Evolutionary conservation across 2,888 invertebrate genomes (phyloP).

Genomic region (Cetonia aurata): DNA sequence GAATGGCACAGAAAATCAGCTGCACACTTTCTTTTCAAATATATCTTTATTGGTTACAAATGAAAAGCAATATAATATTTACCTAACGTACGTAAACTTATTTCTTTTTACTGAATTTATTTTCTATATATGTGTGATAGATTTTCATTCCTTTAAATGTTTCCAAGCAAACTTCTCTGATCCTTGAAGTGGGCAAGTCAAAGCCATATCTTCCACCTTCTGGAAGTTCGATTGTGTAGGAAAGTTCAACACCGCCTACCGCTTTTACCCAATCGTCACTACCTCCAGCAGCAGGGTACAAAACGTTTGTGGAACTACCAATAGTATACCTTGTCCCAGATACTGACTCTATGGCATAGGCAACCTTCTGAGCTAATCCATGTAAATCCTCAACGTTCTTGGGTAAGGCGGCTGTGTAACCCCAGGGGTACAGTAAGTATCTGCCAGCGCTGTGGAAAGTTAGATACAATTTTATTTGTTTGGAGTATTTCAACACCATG

Average conservation of each 20-base stretch:
- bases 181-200: conserved; percentile 69
- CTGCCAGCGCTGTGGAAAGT: conserved; percentile 83
- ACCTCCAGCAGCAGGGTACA: conserved; percentile 71
- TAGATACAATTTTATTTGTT: conserved; percentile 73
- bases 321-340: conserved; percentile 60
- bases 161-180: conserved; percentile 70
- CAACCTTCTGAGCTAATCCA: conserved; percentile 65
- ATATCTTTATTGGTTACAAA: too few species aligned
- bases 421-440: conserved; percentile 78
- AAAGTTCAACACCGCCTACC: conserved; percentile 70
- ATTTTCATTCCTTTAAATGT: conserved; percentile 73
- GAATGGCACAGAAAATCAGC: too few species aligned
- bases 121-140: conserved; percentile 63
- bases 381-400: conserved; percentile 67
- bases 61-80: too few species aligned
- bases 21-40: too few species aligned
- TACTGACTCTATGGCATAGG: conserved; percentile 62
- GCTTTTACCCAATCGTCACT: conserved; percentile 76
- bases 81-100: too few species aligned
- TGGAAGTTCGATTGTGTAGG: conserved; percentile 75
- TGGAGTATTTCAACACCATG: conserved; percentile 74
- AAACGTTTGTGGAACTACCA: conserved; percentile 67
- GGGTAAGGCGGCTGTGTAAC: conserved; percentile 70
- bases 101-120: too few species aligned
- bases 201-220: conserved; percentile 69